phyloP scores from a whole-genome alignment of 2,113 vertebrate genomes.

The Trichomycterus rosablanca region DNA sequence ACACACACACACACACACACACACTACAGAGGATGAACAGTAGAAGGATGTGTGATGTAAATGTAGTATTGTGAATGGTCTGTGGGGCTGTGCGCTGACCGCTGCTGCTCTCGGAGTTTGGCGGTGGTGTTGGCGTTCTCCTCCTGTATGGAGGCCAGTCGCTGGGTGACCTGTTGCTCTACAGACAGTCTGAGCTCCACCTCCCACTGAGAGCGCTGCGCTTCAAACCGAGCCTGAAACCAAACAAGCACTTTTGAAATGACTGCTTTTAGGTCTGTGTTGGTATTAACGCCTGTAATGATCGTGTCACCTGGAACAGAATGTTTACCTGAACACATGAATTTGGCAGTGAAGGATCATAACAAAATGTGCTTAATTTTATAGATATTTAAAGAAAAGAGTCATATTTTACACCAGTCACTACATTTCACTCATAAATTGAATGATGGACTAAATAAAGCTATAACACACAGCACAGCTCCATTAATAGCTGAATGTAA shows the following conservation, averaged over 20 bases:
- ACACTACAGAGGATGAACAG: not conserved
- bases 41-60: not conserved
- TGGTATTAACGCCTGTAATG: no score
- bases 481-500: no score
- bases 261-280: no score
- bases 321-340: no score
- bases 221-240: slow-evolving; percentile 59
- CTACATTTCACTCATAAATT: no score
- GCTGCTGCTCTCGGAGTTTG: slow-evolving; percentile 65
- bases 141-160: slow-evolving; percentile 59
- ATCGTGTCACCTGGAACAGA: no score
- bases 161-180: slow-evolving; percentile 64
- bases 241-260: not conserved
- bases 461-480: no score
- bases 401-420: no score
- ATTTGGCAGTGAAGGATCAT: no score
- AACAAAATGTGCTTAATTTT: no score
- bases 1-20: slow-evolving; percentile 1
- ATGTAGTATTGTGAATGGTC: not conserved
- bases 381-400: no score
- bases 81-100: slow-evolving; percentile 48
- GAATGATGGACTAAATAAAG: no score
- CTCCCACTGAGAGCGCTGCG: slow-evolving; percentile 67
- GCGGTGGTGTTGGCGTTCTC: slow-evolving; percentile 57
- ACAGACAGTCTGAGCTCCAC: slow-evolving; percentile 64